Conservation (phyloP, 2,888 invertebrate species). For the Herminia tarsipennalis region DNA sequence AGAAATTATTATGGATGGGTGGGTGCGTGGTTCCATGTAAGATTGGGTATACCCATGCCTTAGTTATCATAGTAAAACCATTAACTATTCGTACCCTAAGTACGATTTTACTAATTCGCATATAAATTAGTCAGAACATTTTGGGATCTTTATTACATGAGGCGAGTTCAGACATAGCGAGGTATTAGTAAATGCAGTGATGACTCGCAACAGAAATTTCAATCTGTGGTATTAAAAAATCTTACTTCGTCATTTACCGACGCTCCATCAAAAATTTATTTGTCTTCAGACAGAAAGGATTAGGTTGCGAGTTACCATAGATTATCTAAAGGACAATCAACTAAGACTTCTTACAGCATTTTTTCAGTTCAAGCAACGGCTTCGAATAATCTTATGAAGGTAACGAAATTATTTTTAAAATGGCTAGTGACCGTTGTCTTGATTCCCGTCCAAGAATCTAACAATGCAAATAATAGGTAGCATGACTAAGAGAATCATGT, state of each 20-base stretch:
- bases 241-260: neutral
- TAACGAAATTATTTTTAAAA: conserved; percentile 41
- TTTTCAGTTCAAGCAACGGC: neutral
- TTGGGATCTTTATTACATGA: too few species aligned
- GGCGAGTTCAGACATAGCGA: too few species aligned
- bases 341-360: conserved; percentile 12
- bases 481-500: conserved; percentile 14
- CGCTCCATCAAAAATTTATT: neutral
- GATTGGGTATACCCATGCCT: too few species aligned
- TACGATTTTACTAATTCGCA: too few species aligned
- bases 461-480: conserved; percentile 48
- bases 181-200: too few species aligned
- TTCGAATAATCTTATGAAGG: conserved; percentile 14
- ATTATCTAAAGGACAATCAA: conserved; percentile 12
- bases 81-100: too few species aligned
- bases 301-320: neutral
- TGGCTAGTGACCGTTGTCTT: conserved; percentile 47
- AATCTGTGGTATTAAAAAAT: neutral
- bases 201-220: too few species aligned
- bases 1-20: too few species aligned
- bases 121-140: too few species aligned
- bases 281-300: neutral
- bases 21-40: too few species aligned
- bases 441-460: conserved; percentile 57
- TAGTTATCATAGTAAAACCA: too few species aligned